Percentiles rank a stretch among this genome's conserved stretches.
Conservation (phyloP, 2,888 invertebrate genomes). For the Allolobophora icterica region DNA sequence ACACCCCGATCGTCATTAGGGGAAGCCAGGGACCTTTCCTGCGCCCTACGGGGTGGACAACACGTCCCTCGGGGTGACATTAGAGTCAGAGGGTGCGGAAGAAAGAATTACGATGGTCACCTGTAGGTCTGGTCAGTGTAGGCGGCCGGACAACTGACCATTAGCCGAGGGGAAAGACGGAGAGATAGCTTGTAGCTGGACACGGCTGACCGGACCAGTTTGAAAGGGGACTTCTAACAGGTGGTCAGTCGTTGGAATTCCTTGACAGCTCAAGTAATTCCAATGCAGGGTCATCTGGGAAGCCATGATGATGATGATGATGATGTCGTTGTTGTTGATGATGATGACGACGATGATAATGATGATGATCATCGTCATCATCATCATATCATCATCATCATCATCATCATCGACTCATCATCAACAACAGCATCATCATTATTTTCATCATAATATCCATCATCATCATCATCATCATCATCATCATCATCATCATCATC, state of each 20-base stretch:
- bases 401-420: too few species aligned
- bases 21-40: neutral
- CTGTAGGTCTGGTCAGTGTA: neutral
- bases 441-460: too few species aligned
- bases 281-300: neutral
- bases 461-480: too few species aligned
- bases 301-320: neutral
- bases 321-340: neutral
- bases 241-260: neutral
- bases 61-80: neutral
- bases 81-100: neutral
- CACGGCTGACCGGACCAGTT: neutral
- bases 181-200: neutral
- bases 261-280: neutral
- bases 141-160: slow-evolving; percentile 1
- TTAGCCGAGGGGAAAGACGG: neutral
- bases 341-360: neutral
- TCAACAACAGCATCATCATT: too few species aligned
- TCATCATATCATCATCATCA: too few species aligned
- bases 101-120: slow-evolving; percentile 5
- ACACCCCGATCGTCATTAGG: neutral
- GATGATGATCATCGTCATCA: neutral
- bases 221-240: neutral
- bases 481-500: too few species aligned
- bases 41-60: neutral